Conservation (phyloP, 2,113 vertebrate species). For the Clarias batrachus region DNA sequence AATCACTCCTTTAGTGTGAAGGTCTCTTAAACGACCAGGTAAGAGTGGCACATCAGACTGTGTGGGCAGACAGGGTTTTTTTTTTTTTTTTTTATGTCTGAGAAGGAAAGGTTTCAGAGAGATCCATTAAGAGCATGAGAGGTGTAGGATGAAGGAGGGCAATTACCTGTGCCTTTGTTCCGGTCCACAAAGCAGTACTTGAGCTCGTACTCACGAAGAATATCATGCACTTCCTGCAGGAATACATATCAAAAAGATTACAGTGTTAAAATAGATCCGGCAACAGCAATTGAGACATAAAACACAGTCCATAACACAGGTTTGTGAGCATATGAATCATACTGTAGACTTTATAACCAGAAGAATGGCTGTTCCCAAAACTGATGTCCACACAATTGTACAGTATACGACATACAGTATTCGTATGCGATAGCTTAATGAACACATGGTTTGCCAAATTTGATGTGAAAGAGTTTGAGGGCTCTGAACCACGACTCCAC, state of each 20-base stretch:
- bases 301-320: not conserved
- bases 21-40: slow-evolving; percentile 26
- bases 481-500: not conserved
- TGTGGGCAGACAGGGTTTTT: slow-evolving; percentile 35
- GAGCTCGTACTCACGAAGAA: slow-evolving; percentile 92
- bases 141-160: slow-evolving; percentile 36
- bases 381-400: not conserved
- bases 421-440: not conserved
- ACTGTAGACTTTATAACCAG: not conserved
- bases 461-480: not conserved
- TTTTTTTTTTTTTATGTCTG: slow-evolving; percentile 37
- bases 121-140: slow-evolving; percentile 46
- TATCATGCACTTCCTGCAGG: slow-evolving; percentile 89
- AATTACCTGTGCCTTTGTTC: slow-evolving; percentile 95
- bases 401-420: not conserved
- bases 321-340: not conserved
- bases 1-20: not conserved
- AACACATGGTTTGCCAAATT: not conserved
- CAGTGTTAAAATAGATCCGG: slow-evolving; percentile 14
- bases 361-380: not conserved
- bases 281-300: slow-evolving; percentile 3
- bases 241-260: slow-evolving; percentile 50
- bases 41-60: slow-evolving; percentile 35
- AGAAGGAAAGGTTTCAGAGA: slow-evolving; percentile 32
- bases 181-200: slow-evolving; percentile 98